A percentile compares a stretch with the other conserved stretches of the same genome.
Evolutionary conservation across 2,888 invertebrate genomes (phyloP).

Genomic region (Heliconius charithonia): DNA sequence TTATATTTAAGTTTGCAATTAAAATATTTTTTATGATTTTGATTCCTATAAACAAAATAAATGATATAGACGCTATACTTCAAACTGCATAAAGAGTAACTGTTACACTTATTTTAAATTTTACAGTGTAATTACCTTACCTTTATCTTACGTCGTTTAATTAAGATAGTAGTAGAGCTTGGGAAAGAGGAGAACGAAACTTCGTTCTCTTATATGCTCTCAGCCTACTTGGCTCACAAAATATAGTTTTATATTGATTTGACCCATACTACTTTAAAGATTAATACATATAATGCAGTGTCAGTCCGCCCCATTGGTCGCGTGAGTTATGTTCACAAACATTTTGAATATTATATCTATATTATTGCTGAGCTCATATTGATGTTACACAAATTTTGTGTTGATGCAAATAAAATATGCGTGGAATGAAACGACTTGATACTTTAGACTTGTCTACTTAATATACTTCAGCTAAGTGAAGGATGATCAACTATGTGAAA

Average conservation of each 20-base stretch:
- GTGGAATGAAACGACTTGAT: slow-evolving; percentile 14
- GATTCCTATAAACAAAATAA: too few relatives aligned
- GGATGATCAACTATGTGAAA: too few relatives aligned
- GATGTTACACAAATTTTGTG: slow-evolving; percentile 29
- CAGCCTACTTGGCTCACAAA: neutral
- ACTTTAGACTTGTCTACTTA: neutral
- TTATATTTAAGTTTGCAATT: too few relatives aligned
- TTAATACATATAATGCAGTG: neutral
- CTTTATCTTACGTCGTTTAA: too few relatives aligned
- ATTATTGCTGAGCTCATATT: slow-evolving; percentile 46
- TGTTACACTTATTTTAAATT: too few relatives aligned
- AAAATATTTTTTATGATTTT: too few relatives aligned
- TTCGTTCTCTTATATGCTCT: neutral
- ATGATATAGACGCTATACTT: too few relatives aligned
- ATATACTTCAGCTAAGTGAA: too few relatives aligned
- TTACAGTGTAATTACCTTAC: too few relatives aligned
- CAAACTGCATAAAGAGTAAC: too few relatives aligned
- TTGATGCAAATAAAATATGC: slow-evolving; percentile 13
- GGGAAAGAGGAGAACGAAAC: neutral
- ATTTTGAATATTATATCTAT: slow-evolving; percentile 49
- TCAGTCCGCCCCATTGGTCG: slow-evolving; percentile 46
- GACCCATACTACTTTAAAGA: neutral
- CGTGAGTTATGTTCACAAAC: slow-evolving; percentile 52
- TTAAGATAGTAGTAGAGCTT: neutral
- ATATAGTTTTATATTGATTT: neutral